Percentiles rank a stretch among this genome's conserved stretches.
phyloP scores from a whole-genome alignment of 2,113 vertebrate species.

The Cardinalis cardinalis region DNA sequence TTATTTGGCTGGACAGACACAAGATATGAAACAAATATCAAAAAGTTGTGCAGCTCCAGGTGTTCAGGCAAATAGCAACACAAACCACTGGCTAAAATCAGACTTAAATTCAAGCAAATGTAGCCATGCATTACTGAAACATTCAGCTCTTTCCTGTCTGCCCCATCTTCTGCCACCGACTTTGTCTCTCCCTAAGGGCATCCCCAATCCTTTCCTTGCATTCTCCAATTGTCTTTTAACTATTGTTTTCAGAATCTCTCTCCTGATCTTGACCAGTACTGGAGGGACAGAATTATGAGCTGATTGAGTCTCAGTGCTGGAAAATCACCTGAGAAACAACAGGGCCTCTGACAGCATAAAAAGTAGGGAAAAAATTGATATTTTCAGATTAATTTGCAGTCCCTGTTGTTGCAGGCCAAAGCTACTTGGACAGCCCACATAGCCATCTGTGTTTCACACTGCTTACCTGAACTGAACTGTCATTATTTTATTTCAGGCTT shows the following conservation, averaged over 20 bases:
- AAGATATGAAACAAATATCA: background rate
- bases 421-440: conserved; percentile 44
- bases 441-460: conserved; percentile 33
- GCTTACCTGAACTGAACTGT: conserved; percentile 49
- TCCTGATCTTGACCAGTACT: background rate
- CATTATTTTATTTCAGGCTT: conserved; percentile 8
- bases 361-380: background rate
- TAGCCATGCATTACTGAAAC: background rate
- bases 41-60: background rate
- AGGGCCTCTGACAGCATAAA: background rate
- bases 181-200: background rate
- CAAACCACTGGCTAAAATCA: background rate
- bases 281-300: background rate
- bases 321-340: background rate
- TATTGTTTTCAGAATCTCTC: background rate
- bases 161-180: background rate
- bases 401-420: conserved; percentile 14
- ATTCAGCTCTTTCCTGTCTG: background rate
- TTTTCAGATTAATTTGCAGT: conserved; percentile 30
- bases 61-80: background rate
- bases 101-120: background rate
- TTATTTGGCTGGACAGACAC: background rate
- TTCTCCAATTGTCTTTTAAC: background rate
- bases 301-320: background rate
- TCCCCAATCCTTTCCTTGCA: background rate